phyloP scores from a whole-genome alignment of 2,888 invertebrate species.

The Tenthredo scrophulariae region DNA sequence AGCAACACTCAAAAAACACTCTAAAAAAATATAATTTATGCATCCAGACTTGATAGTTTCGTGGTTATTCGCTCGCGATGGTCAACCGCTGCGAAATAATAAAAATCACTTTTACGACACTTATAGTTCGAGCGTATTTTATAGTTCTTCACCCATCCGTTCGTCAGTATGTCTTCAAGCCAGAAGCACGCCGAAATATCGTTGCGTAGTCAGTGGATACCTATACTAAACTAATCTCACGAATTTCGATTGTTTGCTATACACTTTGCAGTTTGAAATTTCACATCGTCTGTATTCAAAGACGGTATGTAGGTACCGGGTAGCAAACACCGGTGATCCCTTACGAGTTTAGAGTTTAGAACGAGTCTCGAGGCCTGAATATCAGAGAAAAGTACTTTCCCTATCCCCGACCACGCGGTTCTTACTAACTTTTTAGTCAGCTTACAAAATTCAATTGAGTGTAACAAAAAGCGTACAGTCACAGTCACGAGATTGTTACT shows the following conservation, averaged over 20 bases:
- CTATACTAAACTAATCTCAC: background rate
- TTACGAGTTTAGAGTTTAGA: constrained; percentile 40
- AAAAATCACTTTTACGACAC: constrained; percentile 47
- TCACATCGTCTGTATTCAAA: constrained; percentile 38
- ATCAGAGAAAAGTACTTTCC: constrained; percentile 22
- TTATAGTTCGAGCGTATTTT: background rate
- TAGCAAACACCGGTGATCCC: background rate
- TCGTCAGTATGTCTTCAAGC: background rate
- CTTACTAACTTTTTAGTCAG: constrained; percentile 32
- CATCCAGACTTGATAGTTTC: constrained; percentile 35
- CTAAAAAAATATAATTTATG: constrained; percentile 28
- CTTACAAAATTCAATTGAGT: constrained; percentile 26
- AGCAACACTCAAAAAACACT: constrained; percentile 24
- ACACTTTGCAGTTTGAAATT: constrained; percentile 29
- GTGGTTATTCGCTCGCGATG: constrained; percentile 22
- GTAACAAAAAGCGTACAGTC: constrained; percentile 17
- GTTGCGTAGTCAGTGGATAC: background rate
- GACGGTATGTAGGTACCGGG: background rate
- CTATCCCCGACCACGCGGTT: background rate
- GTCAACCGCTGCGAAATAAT: constrained; percentile 27
- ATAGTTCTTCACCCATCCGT: background rate
- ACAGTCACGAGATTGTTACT: background rate
- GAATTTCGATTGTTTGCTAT: constrained; percentile 14
- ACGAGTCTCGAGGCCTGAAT: constrained; percentile 10
- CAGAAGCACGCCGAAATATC: background rate